phyloP scores from a whole-genome alignment of 2,797 vertebrate species.

The Neoniphon sammara region DNA sequence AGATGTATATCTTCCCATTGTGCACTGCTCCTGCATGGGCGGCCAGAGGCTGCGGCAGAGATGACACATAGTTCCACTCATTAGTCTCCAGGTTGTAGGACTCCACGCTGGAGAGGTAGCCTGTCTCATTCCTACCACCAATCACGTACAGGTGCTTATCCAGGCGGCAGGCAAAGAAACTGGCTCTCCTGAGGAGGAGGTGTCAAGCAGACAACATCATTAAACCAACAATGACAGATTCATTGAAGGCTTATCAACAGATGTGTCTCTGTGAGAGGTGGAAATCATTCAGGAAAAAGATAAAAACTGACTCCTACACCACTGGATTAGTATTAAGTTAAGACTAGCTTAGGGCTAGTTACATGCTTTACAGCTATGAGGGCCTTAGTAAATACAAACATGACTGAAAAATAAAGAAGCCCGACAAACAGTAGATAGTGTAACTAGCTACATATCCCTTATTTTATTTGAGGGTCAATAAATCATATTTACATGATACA shows the following conservation, averaged over 20 bases:
- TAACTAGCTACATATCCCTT: too few relatives aligned
- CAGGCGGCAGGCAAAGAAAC: slow-evolving; percentile 97
- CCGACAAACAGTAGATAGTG: too few relatives aligned
- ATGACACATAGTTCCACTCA: slow-evolving; percentile 97
- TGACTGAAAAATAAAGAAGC: too few relatives aligned
- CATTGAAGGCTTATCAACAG: slow-evolving; percentile 21
- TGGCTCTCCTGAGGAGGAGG: slow-evolving; percentile 92
- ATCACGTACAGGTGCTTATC: slow-evolving; percentile 98
- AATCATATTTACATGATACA: too few relatives aligned
- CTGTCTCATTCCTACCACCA: slow-evolving; percentile 95
- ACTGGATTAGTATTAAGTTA: not conserved
- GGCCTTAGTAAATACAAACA: too few relatives aligned
- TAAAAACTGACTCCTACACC: not conserved
- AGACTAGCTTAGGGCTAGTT: not conserved
- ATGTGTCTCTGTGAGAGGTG: slow-evolving; percentile 2
- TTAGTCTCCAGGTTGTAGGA: slow-evolving; percentile 98
- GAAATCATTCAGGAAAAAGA: slow-evolving; percentile 19
- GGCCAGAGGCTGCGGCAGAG: slow-evolving; percentile 94
- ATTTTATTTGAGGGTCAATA: too few relatives aligned
- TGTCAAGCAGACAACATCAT: slow-evolving; percentile 68
- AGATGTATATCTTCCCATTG: slow-evolving; percentile 99
- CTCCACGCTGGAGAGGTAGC: slow-evolving; percentile 98
- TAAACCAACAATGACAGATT: slow-evolving; percentile 45
- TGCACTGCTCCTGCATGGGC: slow-evolving; percentile 97
- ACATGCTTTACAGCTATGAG: not conserved